Conservation (phyloP, 2,113 vertebrate genomes). For the Tyrannus savana region DNA sequence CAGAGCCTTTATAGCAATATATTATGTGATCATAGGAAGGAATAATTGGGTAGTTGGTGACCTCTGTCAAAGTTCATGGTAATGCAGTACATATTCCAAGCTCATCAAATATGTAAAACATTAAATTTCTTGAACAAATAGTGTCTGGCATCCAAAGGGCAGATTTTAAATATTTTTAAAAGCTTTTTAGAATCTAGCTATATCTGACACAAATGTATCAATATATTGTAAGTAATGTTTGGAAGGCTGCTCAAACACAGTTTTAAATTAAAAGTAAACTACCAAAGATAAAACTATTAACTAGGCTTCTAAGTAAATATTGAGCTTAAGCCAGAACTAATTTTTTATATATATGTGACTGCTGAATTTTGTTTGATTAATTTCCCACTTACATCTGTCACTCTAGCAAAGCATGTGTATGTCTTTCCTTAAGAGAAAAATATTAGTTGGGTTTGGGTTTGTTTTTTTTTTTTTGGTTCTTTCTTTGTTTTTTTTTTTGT, state of each 20-base stretch:
- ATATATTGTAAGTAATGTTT: constrained; percentile 23
- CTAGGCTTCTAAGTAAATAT: constrained; percentile 7
- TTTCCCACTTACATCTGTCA: constrained; percentile 34
- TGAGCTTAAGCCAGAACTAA: not conserved
- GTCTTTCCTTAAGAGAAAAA: not conserved
- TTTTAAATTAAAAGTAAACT: constrained; percentile 49
- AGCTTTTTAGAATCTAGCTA: constrained; percentile 26
- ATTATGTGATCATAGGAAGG: not conserved
- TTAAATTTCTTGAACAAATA: not conserved
- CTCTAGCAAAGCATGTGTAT: not conserved
- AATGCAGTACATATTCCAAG: constrained; percentile 44
- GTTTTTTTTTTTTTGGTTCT: not conserved
- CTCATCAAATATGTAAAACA: constrained; percentile 10
- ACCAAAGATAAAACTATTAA: constrained; percentile 20
- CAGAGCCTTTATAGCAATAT: not conserved
- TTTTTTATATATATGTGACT: not conserved
- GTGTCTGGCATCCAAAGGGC: not conserved
- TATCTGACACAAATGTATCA: constrained; percentile 8
- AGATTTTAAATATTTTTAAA: constrained; percentile 51
- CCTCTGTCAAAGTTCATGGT: constrained; percentile 48
- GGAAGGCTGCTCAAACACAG: not conserved
- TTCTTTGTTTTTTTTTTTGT: not conserved
- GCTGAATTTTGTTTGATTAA: constrained; percentile 22
- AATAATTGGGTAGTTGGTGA: constrained; percentile 15
- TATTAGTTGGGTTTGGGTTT: accelerated